Evolutionary conservation across 92 coral and sea anemone species (phyloP).

Genomic region (Plumapathes pennacea): DNA sequence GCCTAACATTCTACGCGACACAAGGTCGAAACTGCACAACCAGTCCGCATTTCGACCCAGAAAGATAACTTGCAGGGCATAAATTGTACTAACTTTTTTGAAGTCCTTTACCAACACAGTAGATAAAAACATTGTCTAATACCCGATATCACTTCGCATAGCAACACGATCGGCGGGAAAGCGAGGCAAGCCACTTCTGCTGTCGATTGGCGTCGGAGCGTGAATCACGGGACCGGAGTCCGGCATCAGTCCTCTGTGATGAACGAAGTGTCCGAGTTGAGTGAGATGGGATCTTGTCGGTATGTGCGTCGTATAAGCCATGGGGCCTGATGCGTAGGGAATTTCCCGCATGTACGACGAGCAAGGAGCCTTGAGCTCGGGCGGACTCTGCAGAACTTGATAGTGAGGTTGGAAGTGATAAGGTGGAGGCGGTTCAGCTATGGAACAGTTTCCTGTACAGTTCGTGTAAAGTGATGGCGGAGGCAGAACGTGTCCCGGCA

Average conservation of each 20-base stretch:
- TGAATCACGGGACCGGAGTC: conserved; percentile 62
- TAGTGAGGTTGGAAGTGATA: conserved; percentile 77
- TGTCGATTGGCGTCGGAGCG: conserved; percentile 76
- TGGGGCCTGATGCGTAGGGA: conserved; percentile 58
- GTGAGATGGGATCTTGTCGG: conserved; percentile 63
- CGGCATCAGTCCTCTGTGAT: conserved; percentile 69
- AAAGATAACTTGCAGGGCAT: no score
- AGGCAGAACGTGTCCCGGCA: conserved; percentile 72
- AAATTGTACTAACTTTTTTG: neutral
- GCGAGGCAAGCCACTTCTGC: conserved; percentile 74
- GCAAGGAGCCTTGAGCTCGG: conserved; percentile 71
- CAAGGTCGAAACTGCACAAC: no score
- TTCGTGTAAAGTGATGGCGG: conserved; percentile 63
- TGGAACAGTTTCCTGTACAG: conserved; percentile 68
- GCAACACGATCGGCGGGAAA: conserved; percentile 70
- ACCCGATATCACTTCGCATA: conserved; percentile 73
- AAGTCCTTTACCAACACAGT: neutral
- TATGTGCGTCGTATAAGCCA: conserved; percentile 70
- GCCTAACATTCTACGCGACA: no score
- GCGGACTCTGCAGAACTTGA: conserved; percentile 44
- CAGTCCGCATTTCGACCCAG: no score
- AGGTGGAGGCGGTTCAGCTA: conserved; percentile 80
- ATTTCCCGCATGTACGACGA: conserved; percentile 65
- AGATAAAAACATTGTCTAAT: conserved; percentile 11
- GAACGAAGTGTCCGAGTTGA: conserved; percentile 72